Evolutionary conservation across 2,888 invertebrate genomes (phyloP).

Genomic region (Synanthedon vespiformis): DNA sequence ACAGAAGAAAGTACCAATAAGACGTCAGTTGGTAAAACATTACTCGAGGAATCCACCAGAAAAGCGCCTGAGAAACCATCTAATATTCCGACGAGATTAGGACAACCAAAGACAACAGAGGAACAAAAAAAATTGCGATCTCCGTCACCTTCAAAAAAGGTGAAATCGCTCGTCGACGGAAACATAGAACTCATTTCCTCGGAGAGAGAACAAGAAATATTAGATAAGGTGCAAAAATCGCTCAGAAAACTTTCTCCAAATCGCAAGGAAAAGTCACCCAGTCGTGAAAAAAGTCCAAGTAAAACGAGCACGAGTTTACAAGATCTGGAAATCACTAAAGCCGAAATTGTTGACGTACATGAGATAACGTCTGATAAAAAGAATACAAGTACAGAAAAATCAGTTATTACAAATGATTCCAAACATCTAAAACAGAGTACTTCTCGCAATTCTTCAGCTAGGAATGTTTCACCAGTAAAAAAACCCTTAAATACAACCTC

Average conservation of each 20-base stretch:
- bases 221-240: slow-evolving; percentile 49
- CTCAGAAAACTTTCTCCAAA: slow-evolving; percentile 51
- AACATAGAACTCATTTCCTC: slow-evolving; percentile 33
- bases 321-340: slow-evolving; percentile 28
- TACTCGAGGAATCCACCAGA: background rate
- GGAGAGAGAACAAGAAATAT: slow-evolving; percentile 49
- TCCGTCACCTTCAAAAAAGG: slow-evolving; percentile 4
- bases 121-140: background rate
- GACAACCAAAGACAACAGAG: background rate
- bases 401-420: slow-evolving; percentile 10
- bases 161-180: slow-evolving; percentile 17
- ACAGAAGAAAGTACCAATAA: background rate
- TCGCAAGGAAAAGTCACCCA: slow-evolving; percentile 35
- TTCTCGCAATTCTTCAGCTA: slow-evolving; percentile 29
- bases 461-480: slow-evolving; percentile 48
- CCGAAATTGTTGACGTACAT: slow-evolving; percentile 5
- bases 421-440: slow-evolving; percentile 15
- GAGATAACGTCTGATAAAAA: slow-evolving; percentile 8
- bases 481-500: slow-evolving; percentile 21
- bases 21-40: background rate
- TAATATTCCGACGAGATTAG: background rate
- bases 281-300: slow-evolving; percentile 31
- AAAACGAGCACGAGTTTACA: slow-evolving; percentile 36
- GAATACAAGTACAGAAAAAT: slow-evolving; percentile 7
- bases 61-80: slow-evolving; percentile 14